phyloP scores from a whole-genome alignment of 2,888 invertebrate genomes.

The Ennomos fuscantarius region DNA sequence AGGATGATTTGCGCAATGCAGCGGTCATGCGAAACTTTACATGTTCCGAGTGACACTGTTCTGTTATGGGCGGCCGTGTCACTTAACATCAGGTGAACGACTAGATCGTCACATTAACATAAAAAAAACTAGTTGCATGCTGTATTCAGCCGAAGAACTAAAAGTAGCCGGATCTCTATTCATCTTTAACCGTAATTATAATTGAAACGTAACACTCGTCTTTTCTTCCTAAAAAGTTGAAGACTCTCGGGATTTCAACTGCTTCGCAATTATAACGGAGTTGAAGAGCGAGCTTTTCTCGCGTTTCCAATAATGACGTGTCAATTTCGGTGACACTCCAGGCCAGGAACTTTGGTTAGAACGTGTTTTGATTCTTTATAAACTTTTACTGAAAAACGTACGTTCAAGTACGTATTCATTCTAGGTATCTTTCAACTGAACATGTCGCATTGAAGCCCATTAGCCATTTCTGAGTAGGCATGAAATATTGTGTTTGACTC shows the following conservation, averaged over 20 bases:
- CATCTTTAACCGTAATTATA: conserved; percentile 22
- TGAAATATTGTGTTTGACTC: too few species aligned
- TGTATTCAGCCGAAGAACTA: too few species aligned
- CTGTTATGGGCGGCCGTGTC: too few species aligned
- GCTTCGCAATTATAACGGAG: conserved; percentile 26
- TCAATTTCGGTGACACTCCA: conserved; percentile 31
- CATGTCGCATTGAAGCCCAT: too few species aligned
- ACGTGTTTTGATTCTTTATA: conserved; percentile 18
- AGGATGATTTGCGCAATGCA: too few species aligned
- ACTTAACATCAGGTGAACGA: too few species aligned
- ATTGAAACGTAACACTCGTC: conserved; percentile 23
- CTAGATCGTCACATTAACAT: too few species aligned
- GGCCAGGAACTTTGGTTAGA: conserved; percentile 10
- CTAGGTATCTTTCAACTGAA: too few species aligned
- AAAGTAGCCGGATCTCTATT: not conserved
- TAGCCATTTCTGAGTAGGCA: too few species aligned
- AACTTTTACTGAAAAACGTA: conserved; percentile 7
- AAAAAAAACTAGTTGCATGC: too few species aligned
- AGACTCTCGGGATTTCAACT: conserved; percentile 23
- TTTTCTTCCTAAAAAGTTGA: conserved; percentile 22
- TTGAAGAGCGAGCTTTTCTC: conserved; percentile 28
- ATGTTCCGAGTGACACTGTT: too few species aligned
- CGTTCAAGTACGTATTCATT: not conserved
- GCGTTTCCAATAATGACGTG: conserved; percentile 27
- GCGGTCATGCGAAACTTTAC: too few species aligned